Base-by-base conservation (phyloP, 2,888 invertebrate genomes). In the Spilosoma lubricipeda region DNA sequence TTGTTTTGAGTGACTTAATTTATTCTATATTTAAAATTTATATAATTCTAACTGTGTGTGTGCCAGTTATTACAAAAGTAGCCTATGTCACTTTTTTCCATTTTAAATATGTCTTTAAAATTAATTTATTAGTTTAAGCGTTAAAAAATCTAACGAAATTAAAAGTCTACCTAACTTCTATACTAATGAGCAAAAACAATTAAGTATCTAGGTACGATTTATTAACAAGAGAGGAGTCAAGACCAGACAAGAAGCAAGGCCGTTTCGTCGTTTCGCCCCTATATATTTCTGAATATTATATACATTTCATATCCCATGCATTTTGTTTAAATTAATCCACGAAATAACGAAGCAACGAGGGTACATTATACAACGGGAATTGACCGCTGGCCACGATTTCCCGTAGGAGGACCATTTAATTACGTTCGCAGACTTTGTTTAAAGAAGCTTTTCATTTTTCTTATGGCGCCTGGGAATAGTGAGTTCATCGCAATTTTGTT, bases 361-460 rank as follows among this genome's bases (percentile, higher is more conserved):
- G 72, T 73, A 79, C 71, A 78, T 70, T 78, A 73, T 52, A 77
- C 79, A 68, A 75, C 72, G 67, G 67, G 70, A 75, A 83, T 82
- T 81, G 85, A 85, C 86, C 80, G 77, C 83, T 73, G 74, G 76
- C 67, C 70, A 65, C 82, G 80, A 85, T 85, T 85, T 85, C 85
- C 85, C 85, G 64, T 70, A 77, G 85, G 85, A 75, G 79, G 0
- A 66, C 69, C 75, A 77, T 85, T 85, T 85, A 85, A 85, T 85
- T 85, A 85, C 78, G 85, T 70, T 78, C 74, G 67, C 75, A 77
- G 78, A 79, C 76, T 83, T 80, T 86, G 80, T 85, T 86, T 83
- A 85, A 85, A 83, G 78, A 82, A 79, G 69, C 76, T 78, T 83
- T 83, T 81, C 75, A 81, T 86, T 83, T 86, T 86, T 85, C 77